These are phyloP conservation scores for Papilio polytes DNA, from an alignment of 1,140 invertebrate genomes.

Conservation along the genomic window DNA sequence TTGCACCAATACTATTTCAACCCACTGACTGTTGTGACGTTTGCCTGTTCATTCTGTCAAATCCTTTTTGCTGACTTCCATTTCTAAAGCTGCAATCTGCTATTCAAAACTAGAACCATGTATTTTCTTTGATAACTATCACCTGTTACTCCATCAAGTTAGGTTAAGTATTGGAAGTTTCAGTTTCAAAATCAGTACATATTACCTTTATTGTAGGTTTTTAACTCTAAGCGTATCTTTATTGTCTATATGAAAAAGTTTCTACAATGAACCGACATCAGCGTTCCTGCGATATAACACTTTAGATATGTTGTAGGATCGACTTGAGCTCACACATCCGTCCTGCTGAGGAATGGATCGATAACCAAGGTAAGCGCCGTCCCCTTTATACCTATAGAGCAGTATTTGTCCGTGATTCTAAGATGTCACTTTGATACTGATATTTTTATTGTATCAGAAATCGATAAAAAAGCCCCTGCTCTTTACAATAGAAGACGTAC, in stretches of 20 bases:
- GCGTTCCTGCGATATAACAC: background rate
- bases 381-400: background rate
- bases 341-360: conserved; percentile 2
- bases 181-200: too few relatives aligned
- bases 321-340: background rate
- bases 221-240: background rate
- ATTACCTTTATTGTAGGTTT: too few relatives aligned
- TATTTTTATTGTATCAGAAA: background rate
- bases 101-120: background rate
- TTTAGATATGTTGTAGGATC: conserved; percentile 4
- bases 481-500: background rate
- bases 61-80: background rate
- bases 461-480: background rate
- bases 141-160: background rate
- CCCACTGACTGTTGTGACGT: background rate
- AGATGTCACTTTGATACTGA: background rate
- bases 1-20: background rate
- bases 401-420: background rate
- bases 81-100: background rate
- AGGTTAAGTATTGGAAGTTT: too few relatives aligned
- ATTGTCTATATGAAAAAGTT: background rate
- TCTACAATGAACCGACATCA: background rate
- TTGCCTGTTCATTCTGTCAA: background rate
- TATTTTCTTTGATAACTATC: background rate
- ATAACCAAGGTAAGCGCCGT: conserved; percentile 3